Evolutionary conservation across 2,888 invertebrate species (phyloP).

Genomic region (Mesorhabditis belari): DNA sequence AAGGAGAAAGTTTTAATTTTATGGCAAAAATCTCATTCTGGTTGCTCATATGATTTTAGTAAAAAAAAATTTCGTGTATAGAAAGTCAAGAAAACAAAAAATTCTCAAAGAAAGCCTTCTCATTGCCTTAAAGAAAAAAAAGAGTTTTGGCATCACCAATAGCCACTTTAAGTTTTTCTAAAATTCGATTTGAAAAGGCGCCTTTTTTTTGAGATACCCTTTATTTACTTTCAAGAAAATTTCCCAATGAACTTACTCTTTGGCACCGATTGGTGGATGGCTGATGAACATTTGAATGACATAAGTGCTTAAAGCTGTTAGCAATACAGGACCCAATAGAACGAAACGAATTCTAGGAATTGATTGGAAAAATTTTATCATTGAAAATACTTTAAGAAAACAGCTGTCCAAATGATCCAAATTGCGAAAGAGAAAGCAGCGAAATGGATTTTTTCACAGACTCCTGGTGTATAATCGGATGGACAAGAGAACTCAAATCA

Average conservation of each 20-base stretch:
- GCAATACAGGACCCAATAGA: conserved; percentile 16
- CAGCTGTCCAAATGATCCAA: conserved; percentile 47
- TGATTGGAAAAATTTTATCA: conserved; percentile 1
- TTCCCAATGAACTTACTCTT: conserved; percentile 9
- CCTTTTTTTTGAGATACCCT: too few species aligned
- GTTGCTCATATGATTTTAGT: too few species aligned
- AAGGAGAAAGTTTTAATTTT: too few species aligned
- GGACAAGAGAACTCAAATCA: neutral
- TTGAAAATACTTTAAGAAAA: conserved; percentile 24
- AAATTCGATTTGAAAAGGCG: too few species aligned
- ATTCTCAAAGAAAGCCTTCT: too few species aligned
- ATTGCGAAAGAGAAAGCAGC: conserved; percentile 44
- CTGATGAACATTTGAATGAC: conserved; percentile 42
- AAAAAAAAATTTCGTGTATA: too few species aligned
- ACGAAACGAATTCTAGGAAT: conserved; percentile 10
- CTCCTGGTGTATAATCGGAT: conserved; percentile 1
- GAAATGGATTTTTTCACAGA: conserved; percentile 40
- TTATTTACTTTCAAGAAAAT: neutral
- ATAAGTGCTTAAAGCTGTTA: conserved; percentile 24
- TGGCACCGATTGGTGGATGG: conserved; percentile 28
- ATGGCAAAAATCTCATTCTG: too few species aligned
- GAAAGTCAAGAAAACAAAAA: too few species aligned
- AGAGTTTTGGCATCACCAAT: too few species aligned
- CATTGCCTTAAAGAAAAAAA: too few species aligned
- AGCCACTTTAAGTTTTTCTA: too few species aligned